Conservation (phyloP, 2,113 vertebrate genomes). For the Merops nubicus region DNA sequence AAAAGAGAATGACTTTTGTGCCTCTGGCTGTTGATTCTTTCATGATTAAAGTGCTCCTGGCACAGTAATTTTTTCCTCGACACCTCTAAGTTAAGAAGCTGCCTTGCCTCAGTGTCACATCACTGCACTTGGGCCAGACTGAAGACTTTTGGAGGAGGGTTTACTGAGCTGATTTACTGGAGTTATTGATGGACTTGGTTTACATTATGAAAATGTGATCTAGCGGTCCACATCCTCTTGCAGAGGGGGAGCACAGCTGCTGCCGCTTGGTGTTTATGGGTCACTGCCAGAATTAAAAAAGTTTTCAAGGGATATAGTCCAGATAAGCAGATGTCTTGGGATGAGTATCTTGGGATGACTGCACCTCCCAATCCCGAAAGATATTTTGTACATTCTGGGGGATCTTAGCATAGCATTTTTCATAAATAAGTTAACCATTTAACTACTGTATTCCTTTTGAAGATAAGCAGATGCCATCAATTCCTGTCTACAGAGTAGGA, state of each 20-base stretch:
- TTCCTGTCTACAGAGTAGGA: not conserved
- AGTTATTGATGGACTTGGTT: not conserved
- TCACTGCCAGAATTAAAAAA: slow-evolving; percentile 26
- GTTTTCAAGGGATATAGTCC: slow-evolving; percentile 37
- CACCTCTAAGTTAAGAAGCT: not conserved
- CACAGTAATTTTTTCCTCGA: not conserved
- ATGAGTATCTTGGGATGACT: not conserved
- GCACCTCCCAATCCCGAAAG: not conserved
- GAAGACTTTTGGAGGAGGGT: not conserved
- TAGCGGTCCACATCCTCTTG: not conserved
- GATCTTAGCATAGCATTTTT: not conserved
- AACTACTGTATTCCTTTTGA: not conserved
- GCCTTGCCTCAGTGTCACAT: not conserved
- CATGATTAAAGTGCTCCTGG: not conserved
- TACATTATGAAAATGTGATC: slow-evolving; percentile 22
- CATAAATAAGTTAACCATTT: not conserved
- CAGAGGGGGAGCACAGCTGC: slow-evolving; percentile 49
- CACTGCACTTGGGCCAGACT: not conserved
- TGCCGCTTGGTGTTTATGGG: slow-evolving; percentile 15
- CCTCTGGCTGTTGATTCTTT: not conserved
- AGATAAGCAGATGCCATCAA: not conserved
- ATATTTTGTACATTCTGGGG: not conserved
- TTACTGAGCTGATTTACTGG: not conserved
- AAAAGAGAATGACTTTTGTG: not conserved
- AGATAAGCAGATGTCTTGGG: slow-evolving; percentile 41